Evolutionary conservation across 2,113 vertebrate genomes (phyloP), one percentile per base, ranked within the genome.

Genomic region (Spea multiplicata): DNA sequence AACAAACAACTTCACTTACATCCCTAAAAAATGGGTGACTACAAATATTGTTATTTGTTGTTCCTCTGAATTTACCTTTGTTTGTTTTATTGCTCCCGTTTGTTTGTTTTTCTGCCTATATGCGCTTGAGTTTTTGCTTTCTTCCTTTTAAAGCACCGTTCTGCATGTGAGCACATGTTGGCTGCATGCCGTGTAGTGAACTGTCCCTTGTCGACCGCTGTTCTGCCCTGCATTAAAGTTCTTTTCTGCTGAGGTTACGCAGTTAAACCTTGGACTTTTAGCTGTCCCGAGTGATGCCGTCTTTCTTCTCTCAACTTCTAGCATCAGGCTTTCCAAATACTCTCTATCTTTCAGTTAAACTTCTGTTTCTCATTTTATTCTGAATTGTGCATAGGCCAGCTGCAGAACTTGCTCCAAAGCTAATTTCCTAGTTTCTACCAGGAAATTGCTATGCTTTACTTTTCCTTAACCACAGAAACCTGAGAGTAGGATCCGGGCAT

Each of bases 361-460:
- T 76, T 81, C 87, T 88, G 85, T 85, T 85, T 87, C 80, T 78
- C 74, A 83, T 88, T 66, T 84, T 86, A 86, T 88, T 83, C 76
- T 70, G 83, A 84, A 85, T 64, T 48, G 50, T 47, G 70, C 44
- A n/a, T 62, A 53, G 69, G 4, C 70, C 12, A 80, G 64, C 80
- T 85, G 78, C 86, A 89, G 86, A 87, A 86, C 81, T 82, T 0
- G 3, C 75, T 87, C 89, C 88, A 89, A 69, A 9, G 3, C 84
- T 87, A 84, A 85, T 89, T 89, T 89, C 87, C 89, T 87, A 86
- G 83, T 86, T 88, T 81, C 78, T 67, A 82, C 84, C 88, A 88
- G 86, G 87, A 89, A 89, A 89, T 89, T 86, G 85, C 88, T 88
- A 84, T 86, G 83, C 84, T 81, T 83, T 83, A 84, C 87, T 88